These are phyloP conservation scores for Drosophila prolongata DNA, from an alignment of 2,888 invertebrate species.

Conservation along the genomic window DNA sequence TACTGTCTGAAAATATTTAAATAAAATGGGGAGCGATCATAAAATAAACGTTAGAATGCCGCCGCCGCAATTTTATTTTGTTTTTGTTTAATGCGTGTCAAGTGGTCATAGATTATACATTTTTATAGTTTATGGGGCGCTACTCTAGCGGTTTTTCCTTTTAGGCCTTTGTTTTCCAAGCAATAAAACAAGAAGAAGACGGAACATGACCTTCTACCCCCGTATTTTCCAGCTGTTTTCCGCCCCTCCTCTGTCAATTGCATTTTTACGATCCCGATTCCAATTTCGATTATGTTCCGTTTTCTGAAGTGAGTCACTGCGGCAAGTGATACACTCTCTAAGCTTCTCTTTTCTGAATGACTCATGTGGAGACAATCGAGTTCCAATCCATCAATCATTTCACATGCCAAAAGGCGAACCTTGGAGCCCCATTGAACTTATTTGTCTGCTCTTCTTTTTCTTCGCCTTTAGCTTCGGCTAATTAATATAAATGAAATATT, in stretches of 20 bases:
- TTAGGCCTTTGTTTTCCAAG: constrained; percentile 51
- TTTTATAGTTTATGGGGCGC: constrained; percentile 70
- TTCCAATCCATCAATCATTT: constrained; percentile 63
- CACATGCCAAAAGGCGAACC: constrained; percentile 32
- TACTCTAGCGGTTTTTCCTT: constrained; percentile 48
- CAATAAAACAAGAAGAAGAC: constrained; percentile 44
- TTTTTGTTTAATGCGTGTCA: constrained; percentile 72
- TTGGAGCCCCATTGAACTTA: constrained; percentile 10
- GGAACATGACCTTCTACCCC: constrained; percentile 19
- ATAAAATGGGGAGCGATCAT: constrained; percentile 7
- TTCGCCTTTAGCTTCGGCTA: constrained; percentile 31
- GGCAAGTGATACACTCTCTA: background rate
- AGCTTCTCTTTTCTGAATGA: constrained; percentile 35
- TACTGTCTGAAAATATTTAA: constrained; percentile 8
- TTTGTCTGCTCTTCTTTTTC: background rate
- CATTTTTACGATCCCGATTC: constrained; percentile 63
- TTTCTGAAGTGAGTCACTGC: constrained; percentile 30
- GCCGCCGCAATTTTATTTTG: constrained; percentile 22
- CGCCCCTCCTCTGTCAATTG: constrained; percentile 52
- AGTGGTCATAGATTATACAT: constrained; percentile 68
- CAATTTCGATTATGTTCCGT: constrained; percentile 38
- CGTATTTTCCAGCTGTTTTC: constrained; percentile 12
- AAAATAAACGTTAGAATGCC: constrained; percentile 17
- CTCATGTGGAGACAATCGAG: constrained; percentile 40
- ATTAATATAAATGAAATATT: constrained; percentile 68